Evolutionary conservation across 2,113 vertebrate genomes (phyloP), one percentile per base, ranked within the genome.

Genomic region (Saguinus midas): DNA sequence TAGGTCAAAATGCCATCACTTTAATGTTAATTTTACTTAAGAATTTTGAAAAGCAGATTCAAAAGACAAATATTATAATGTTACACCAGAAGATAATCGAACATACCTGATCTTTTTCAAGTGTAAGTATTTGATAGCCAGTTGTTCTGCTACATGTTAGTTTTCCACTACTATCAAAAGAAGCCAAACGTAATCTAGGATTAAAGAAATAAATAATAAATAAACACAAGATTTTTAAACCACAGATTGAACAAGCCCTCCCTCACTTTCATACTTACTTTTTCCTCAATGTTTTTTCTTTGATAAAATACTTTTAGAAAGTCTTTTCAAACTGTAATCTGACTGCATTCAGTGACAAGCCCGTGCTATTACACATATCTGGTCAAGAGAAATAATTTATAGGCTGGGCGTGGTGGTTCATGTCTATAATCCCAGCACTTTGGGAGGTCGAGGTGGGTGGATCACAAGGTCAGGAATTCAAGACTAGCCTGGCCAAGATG

Each of bases 81-180:
- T 8, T 87, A 96, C 13, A 29, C 61, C 13, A 96, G 70, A 86
- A 83, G 55, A 57, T 86, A 52, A 78, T 40, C 48, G 64, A 64
- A 95, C 98, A 40, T 98, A 99, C 99, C 99, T 99, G 99, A 98
- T 99, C 99, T 97, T 99, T 99, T 98, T 99, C 99, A 10, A 99
- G 99, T 29, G 99, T 99, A 13, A 99, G 99, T 70, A 99, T 99
- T 97, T 99, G 99, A 97, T 99, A 99, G 16, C 99, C 99, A 0
- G 99, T 99, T 0, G 99, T 99, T 86, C 99, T 99, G 88, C 99
- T 99, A 98, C 99, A 99, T 52, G 99, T 99, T 70, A 99, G 96
- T 96, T 99, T 99, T 35, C 99, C 99, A n/a, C 98, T 99, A 97
- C 97, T 98, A 45, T 99, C 99, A 52, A 99, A 99, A 4, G 99